Conservation (phyloP, 2,888 invertebrate genomes). For the Neoaliturus tenellus region DNA sequence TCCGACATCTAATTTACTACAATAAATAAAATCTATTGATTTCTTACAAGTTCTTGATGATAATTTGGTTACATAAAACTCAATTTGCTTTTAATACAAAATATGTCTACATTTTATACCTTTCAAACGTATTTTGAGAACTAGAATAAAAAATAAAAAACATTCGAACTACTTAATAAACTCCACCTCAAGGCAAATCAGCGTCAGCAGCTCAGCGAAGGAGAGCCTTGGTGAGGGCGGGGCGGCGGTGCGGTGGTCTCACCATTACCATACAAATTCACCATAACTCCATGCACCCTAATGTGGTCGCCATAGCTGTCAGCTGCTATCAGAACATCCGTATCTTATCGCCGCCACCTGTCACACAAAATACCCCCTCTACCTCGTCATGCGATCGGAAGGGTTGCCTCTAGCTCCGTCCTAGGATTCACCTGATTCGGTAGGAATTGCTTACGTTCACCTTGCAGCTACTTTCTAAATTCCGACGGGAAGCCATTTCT, state of each 20-base stretch:
- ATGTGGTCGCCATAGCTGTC: slow-evolving; percentile 15
- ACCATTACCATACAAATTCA: neutral
- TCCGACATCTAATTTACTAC: too few species aligned
- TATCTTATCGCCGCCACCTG: slow-evolving; percentile 5
- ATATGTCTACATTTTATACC: too few species aligned
- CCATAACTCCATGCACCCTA: neutral
- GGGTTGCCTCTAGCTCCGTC: neutral
- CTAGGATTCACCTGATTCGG: slow-evolving; percentile 1
- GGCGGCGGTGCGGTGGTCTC: slow-evolving; percentile 1
- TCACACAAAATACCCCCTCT: neutral
- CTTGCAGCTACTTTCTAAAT: neutral
- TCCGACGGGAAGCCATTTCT: neutral
- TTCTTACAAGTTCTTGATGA: too few species aligned
- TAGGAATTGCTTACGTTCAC: neutral
- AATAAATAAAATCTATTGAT: too few species aligned
- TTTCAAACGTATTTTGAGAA: too few species aligned
- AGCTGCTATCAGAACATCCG: neutral
- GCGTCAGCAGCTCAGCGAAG: too few species aligned
- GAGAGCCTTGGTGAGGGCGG: neutral
- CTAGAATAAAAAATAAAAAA: too few species aligned
- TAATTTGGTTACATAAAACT: too few species aligned
- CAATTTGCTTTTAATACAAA: too few species aligned
- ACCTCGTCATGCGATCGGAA: neutral
- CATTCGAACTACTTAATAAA: too few species aligned
- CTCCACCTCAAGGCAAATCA: too few species aligned